Base-by-base conservation (phyloP, 2,888 invertebrate species). In the Glomeris marginata region DNA sequence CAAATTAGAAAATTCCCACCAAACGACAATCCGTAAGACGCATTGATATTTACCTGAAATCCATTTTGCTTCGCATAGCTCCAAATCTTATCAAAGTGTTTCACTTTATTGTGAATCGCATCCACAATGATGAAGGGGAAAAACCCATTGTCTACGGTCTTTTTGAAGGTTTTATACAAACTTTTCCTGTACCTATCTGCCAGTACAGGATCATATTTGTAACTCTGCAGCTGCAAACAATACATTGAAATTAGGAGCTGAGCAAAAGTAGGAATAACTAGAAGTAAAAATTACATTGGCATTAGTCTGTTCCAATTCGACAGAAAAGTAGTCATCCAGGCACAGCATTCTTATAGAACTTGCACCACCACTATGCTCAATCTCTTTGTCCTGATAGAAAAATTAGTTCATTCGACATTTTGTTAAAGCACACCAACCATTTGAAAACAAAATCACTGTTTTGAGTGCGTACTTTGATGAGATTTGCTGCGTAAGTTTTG, bases 271-370 rank as follows among this genome's bases (percentile, higher is more conserved):
- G n/a, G n/a, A n/a, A n/a, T n/a, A n/a, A n/a, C n/a, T n/a, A n/a
- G n/a, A n/a, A n/a, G n/a, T n/a, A n/a, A n/a, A n/a, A n/a, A n/a
- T n/a, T n/a, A 75, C 76, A 69, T 78, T 80, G 47, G 73, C 67
- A 63, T 64, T 74, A 20, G 58, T 58, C 50, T 63, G 63, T 53
- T 69, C 69, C 1, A 61, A 86, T 57, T 72, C 71, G 52, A 84
- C 78, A 76, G 92, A 82, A 58, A 92, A 95, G 69, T 95, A 95
- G 69, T 95, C 94, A 66, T 95, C 94, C 53, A 95, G 76, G 53
- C 88, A 90, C 62, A 95, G 74, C 62, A 95, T 87, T 57, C 94
- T 75, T 0, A 86, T 90, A n/a, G 87, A 82, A 51, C 81, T 80
- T 5, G 3, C 28, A 28, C 28, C 28, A 4, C 88, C 90, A 38